Evolutionary conservation across 2,797 vertebrate genomes (phyloP), one percentile per base, ranked within the genome.

Genomic region (Buphagus erythrorhynchus): DNA sequence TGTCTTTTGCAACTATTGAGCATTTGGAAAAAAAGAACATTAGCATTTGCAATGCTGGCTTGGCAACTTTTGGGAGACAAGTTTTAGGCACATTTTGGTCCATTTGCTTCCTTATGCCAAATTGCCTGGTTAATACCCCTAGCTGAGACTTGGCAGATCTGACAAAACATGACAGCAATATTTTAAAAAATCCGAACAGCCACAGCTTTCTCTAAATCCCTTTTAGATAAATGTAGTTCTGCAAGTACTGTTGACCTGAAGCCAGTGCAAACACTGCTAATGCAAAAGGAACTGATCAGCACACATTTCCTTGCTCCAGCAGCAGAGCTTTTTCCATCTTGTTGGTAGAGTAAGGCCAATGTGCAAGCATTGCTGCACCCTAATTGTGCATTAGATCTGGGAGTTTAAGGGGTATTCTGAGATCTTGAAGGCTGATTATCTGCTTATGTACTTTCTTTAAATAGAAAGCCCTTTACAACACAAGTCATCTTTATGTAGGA

Each of bases 351-450:
- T 42, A 68, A 68, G 35, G 11, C 11, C 11, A 19, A 24, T 33
- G 13, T 35, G 59, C 38, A 49, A 31, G 42, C 8, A 52, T 24
- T 35, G 10, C 11, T 76, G 48, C 73, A 29, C 26, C 16, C 45
- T 49, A 73, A 48, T 13, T 28, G 36, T 57, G 6, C 22, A 26
- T 69, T 19, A 52, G 9, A 61, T 36, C 12, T 0, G 0, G 10
- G 14, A 86, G 3, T 46, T 83, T 76, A 55, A 26, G 17, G 25
- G 13, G 4, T 49, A 22, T 18, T 83, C 28, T 80, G 24, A 7
- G 74, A 18, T 9, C 4, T 0, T 40, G 51, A 73, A 82, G 38
- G 5, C 3, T 58, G 15, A 43, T 63, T n/a, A 38, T 33, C 18
- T 57, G 16, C 29, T 43, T 46, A 33, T 3, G 26, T 42, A 15